Evolutionary conservation across 2,888 invertebrate genomes (phyloP).

Genomic region (Atherix ibis): DNA sequence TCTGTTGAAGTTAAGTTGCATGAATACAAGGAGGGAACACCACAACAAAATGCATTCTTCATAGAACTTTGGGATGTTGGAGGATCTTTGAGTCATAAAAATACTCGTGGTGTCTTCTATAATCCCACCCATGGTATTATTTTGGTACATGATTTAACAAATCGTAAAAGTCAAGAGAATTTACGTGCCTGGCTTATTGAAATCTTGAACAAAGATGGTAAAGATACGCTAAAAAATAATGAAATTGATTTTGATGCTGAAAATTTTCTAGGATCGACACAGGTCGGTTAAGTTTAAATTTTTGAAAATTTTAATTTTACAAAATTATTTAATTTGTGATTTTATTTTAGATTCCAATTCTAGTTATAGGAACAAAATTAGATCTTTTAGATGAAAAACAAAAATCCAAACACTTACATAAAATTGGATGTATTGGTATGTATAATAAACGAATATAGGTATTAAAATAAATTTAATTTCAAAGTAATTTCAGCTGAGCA

Average conservation of each 20-base stretch:
- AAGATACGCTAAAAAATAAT: slow-evolving; percentile 24
- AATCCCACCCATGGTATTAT: slow-evolving; percentile 90
- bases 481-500: slow-evolving; percentile 51
- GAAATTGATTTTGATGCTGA: slow-evolving; percentile 60
- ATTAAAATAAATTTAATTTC: slow-evolving; percentile 12
- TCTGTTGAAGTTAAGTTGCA: slow-evolving; percentile 91
- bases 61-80: slow-evolving; percentile 97
- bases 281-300: slow-evolving; percentile 33
- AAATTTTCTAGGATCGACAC: slow-evolving; percentile 67
- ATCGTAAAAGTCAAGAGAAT: slow-evolving; percentile 89
- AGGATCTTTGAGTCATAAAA: slow-evolving; percentile 83
- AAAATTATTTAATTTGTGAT: neutral
- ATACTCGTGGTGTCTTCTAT: slow-evolving; percentile 88
- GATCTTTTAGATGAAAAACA: slow-evolving; percentile 70
- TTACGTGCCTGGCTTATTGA: slow-evolving; percentile 86
- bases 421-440: slow-evolving; percentile 27
- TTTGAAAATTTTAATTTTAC: neutral
- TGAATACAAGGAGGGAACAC: slow-evolving; percentile 87
- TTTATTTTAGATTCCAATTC: slow-evolving; percentile 59
- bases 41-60: slow-evolving; percentile 78
- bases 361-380: slow-evolving; percentile 87
- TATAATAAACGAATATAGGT: neutral
- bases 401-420: slow-evolving; percentile 30
- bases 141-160: slow-evolving; percentile 91
- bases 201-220: slow-evolving; percentile 60